Evolutionary conservation across 1,140 invertebrate species (phyloP).

Genomic region (Gryon sp.): DNA sequence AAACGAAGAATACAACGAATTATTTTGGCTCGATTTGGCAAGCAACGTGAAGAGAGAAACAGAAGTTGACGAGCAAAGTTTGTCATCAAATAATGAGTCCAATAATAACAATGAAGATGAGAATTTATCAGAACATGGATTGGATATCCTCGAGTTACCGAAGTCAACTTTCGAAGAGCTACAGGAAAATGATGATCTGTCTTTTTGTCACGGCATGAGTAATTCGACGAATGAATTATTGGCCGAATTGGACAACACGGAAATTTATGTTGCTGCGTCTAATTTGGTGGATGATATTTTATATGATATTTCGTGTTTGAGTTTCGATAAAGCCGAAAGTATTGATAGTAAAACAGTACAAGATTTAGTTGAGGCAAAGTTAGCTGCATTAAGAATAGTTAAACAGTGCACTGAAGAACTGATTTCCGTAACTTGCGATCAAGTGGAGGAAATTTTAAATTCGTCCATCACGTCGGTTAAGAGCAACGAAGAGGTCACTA

Average conservation of each 20-base stretch:
- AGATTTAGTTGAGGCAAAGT: slow-evolving; percentile 28
- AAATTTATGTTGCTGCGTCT: slow-evolving; percentile 56
- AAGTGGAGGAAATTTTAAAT: neutral
- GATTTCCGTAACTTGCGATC: neutral
- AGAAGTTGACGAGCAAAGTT: neutral
- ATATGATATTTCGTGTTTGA: slow-evolving; percentile 51
- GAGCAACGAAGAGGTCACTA: slow-evolving; percentile 53
- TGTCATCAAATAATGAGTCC: neutral
- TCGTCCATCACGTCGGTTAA: neutral
- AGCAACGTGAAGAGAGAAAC: neutral
- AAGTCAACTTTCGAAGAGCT: slow-evolving; percentile 45
- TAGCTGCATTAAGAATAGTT: slow-evolving; percentile 46
- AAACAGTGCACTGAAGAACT: slow-evolving; percentile 48
- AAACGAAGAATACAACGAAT: neutral
- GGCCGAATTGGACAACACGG: slow-evolving; percentile 66
- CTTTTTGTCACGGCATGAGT: slow-evolving; percentile 71
- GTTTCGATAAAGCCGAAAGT: slow-evolving; percentile 18
- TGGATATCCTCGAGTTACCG: slow-evolving; percentile 68
- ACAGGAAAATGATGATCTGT: slow-evolving; percentile 52
- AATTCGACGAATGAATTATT: slow-evolving; percentile 72
- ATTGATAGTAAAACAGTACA: slow-evolving; percentile 17
- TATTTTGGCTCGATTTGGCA: slow-evolving; percentile 19
- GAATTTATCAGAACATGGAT: slow-evolving; percentile 62
- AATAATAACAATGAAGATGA: slow-evolving; percentile 1
- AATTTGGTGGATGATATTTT: slow-evolving; percentile 68